Evolutionary conservation across 2,113 vertebrate genomes (phyloP).

Genomic region (Serilophus lunatus): DNA sequence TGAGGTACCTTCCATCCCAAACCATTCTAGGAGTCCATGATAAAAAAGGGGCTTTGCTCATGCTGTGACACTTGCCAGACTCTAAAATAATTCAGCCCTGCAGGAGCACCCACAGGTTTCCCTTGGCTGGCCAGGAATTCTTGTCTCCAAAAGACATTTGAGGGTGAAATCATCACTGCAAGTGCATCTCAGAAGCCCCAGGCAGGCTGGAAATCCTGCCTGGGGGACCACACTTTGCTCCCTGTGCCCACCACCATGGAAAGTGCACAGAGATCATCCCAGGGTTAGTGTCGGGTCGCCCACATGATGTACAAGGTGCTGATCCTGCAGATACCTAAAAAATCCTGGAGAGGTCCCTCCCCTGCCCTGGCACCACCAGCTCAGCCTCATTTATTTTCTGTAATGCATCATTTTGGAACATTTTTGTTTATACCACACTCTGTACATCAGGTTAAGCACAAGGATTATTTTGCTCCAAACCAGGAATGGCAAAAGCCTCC

Average conservation of each 20-base stretch:
- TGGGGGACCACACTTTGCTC: accelerated
- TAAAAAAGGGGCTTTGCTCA: accelerated
- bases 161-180: neutral
- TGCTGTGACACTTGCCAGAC: neutral
- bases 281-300: neutral
- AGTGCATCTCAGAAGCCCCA: accelerated
- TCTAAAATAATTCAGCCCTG: neutral
- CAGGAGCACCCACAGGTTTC: neutral
- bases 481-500: neutral
- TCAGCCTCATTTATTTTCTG: neutral
- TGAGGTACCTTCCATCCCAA: neutral
- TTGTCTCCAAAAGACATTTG: neutral
- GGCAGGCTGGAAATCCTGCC: accelerated
- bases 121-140: neutral
- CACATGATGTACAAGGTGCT: accelerated
- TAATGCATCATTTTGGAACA: accelerated
- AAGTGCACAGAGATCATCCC: neutral
- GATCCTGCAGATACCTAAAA: neutral
- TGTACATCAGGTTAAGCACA: neutral
- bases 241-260: accelerated
- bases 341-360: neutral
- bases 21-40: no score
- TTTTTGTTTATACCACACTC: accelerated
- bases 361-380: accelerated
- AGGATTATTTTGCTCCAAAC: neutral